A percentile compares a stretch with the other conserved stretches of the same genome.
phyloP scores from a whole-genome alignment of 2,888 invertebrate genomes.

The Dusona sp. region DNA sequence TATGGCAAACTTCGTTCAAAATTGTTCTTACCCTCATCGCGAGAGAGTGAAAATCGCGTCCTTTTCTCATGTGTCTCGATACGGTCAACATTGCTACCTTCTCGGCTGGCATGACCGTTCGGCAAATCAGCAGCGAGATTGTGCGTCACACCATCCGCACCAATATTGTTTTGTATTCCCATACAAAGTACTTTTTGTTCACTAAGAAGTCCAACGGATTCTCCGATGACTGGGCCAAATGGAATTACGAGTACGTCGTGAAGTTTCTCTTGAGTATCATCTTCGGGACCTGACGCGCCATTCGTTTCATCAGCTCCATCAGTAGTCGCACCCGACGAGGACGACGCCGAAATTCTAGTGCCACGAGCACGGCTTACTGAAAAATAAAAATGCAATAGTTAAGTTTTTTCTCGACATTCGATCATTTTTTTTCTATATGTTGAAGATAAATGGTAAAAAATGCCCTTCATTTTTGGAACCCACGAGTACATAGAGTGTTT shows the following conservation, averaged over 20 bases:
- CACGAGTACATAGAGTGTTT: no score
- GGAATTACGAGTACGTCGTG: slow-evolving; percentile 90
- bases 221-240: slow-evolving; percentile 87
- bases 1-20: not conserved
- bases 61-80: slow-evolving; percentile 84
- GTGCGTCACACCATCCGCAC: slow-evolving; percentile 76
- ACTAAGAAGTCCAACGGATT: slow-evolving; percentile 88
- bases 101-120: slow-evolving; percentile 82
- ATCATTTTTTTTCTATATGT: not conserved
- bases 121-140: slow-evolving; percentile 79
- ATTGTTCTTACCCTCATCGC: slow-evolving; percentile 88
- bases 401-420: not conserved
- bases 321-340: slow-evolving; percentile 79
- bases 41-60: slow-evolving; percentile 91
- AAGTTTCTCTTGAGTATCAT: slow-evolving; percentile 80
- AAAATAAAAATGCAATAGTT: not conserved
- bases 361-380: slow-evolving; percentile 77
- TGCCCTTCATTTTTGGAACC: no score
- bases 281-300: slow-evolving; percentile 78
- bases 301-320: slow-evolving; percentile 78
- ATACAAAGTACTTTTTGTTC: slow-evolving; percentile 87
- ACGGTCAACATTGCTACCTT: slow-evolving; percentile 80
- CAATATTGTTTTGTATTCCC: slow-evolving; percentile 78
- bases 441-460: no score
- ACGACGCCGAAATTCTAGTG: slow-evolving; percentile 75